Evolutionary conservation across 2,113 vertebrate genomes (phyloP).

Genomic region (Microcebus jonahi): DNA sequence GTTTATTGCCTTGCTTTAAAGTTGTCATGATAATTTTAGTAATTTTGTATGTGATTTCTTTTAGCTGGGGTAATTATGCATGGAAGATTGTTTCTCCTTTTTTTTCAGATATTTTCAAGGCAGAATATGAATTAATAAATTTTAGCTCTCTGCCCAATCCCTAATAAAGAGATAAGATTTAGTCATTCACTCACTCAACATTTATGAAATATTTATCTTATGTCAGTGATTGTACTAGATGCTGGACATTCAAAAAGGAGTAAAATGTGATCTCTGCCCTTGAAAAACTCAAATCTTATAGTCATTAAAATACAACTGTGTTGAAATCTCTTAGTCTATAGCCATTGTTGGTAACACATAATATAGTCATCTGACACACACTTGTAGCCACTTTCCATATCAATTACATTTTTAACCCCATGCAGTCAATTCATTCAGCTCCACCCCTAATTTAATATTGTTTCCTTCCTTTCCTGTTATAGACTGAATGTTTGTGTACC

Average conservation of each 20-base stretch:
- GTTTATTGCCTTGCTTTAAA: not conserved
- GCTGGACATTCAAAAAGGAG: not conserved
- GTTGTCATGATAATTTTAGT: not conserved
- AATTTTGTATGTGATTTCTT: conserved; percentile 20
- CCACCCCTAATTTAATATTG: not conserved
- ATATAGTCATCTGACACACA: not conserved
- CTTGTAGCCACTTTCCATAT: not conserved
- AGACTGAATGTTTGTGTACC: not conserved
- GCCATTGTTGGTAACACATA: not conserved
- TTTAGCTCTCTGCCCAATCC: conserved; percentile 3
- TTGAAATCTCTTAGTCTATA: not conserved
- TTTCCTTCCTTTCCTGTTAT: not conserved
- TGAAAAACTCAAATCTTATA: not conserved
- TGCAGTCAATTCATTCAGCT: not conserved
- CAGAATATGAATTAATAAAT: not conserved
- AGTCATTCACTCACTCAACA: not conserved
- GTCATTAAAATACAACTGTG: not conserved
- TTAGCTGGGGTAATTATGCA: not conserved
- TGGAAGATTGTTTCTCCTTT: not conserved
- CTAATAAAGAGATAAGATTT: not conserved
- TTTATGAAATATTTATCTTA: not conserved
- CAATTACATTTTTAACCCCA: not conserved
- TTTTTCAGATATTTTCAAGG: not conserved
- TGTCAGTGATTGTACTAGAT: not conserved
- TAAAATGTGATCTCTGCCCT: not conserved